These are phyloP conservation scores for Pristionchus fissidentatus DNA, from an alignment of 2,888 invertebrate genomes.

Conservation along the genomic window DNA sequence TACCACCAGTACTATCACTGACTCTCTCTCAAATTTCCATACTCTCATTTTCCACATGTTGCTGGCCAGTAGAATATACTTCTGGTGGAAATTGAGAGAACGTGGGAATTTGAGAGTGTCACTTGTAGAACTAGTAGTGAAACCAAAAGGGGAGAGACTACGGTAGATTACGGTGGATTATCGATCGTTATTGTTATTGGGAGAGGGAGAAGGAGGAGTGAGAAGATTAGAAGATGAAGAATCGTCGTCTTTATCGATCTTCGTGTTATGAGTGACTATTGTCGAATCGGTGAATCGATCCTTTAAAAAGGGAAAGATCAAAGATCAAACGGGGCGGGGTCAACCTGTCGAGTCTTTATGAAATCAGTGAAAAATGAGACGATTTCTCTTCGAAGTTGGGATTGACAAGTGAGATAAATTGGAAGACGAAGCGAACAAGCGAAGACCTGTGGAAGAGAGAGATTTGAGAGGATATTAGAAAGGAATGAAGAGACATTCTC, in stretches of 20 bases:
- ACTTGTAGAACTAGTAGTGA: too few species aligned
- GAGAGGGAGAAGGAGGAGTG: conserved; percentile 6
- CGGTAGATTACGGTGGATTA: too few species aligned
- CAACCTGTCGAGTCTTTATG: conserved; percentile 30
- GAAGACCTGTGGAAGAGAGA: conserved; percentile 48
- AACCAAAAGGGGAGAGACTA: too few species aligned
- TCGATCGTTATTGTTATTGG: neutral
- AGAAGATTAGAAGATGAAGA: conserved; percentile 3
- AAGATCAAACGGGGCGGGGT: conserved; percentile 10
- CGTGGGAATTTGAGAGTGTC: too few species aligned
- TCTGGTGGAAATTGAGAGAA: neutral
- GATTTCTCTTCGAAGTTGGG: conserved; percentile 52
- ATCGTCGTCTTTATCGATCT: conserved; percentile 22
- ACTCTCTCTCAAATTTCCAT: too few species aligned
- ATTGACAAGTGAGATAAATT: conserved; percentile 69
- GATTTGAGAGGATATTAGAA: conserved; percentile 65
- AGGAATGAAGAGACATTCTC: conserved; percentile 55
- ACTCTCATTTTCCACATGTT: too few species aligned
- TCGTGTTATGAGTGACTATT: conserved; percentile 18
- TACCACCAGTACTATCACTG: too few species aligned
- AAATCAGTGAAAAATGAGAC: conserved; percentile 6
- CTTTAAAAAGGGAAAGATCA: neutral
- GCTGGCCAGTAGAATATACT: too few species aligned
- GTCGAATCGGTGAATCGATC: conserved; percentile 9
- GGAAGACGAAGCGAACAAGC: conserved; percentile 70